Evolutionary conservation across 2,888 invertebrate genomes (phyloP), one percentile per base, ranked within the genome.

Genomic region (Melangyna quadrimaculata): DNA sequence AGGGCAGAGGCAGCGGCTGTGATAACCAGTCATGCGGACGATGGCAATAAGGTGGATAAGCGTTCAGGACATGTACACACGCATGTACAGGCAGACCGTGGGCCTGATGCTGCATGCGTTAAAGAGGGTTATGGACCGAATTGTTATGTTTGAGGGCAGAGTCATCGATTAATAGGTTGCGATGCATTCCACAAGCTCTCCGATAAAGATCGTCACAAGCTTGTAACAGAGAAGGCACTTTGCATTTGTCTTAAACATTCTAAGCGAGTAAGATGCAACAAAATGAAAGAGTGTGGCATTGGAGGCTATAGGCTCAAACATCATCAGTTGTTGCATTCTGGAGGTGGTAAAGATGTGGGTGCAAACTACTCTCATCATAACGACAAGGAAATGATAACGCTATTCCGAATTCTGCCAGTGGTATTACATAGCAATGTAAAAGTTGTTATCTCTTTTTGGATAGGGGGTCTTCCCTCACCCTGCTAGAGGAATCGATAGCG

Each of bases 1-100:
- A 80, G 70, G 45, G 78, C 77, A 22, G 73, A 82, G 3, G 74
- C 79, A 2, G 82, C 84, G 9, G 45, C 71, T 45, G 17, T 32
- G 12, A 45, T 59, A 12, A 61, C 61, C 0, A 72, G 37, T 10
- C 51, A 51, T 51, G n/a, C 55, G 32, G 53, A 53, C 19, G 43
- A 55, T n/a, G 12, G 53, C 43, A 29, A 12, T 1, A 55, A 24
- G 1, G 5, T 19, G 9, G 74, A 73, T n/a, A 61, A 63, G n/a
- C 63, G 40, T 17, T 53, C 40, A 4, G 43, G 17, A 17, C 43
- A 43, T 17, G 17, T 43, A 17, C 17, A 43, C 17, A 9, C 9
- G 10, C 43, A 43, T 9, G 63, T 6, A 6, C 22, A 12, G 12
- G 48, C 48, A 4, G n/a, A 32, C 10, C 19, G 12, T 22, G 24